Evolutionary conservation across 2,888 invertebrate species (phyloP), one percentile per base, ranked within the genome.

Genomic region (Bugula neritina): DNA sequence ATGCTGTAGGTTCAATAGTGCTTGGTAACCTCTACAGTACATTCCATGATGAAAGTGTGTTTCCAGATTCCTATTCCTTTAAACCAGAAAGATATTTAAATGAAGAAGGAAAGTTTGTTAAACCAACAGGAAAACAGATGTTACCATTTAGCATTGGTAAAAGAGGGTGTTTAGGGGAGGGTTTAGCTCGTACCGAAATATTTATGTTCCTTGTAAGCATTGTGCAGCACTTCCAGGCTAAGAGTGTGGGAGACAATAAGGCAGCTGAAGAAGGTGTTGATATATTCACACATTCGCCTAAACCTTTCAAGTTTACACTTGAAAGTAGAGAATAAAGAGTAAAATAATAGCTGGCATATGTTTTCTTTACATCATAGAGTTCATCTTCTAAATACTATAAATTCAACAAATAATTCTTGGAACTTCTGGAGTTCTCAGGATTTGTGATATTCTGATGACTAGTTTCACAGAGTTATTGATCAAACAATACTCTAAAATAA

Each of bases 141-240:
- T 55, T 55, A 55, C 55, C 55, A 55, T 55, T 55, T 55, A 25
- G 55, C 25, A 55, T 55, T 25, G 55, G 55, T 55, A 55, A n/a
- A 25, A 17, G 55, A 55, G 55, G 3, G 5, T 55, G 55, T 55
- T 25, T 55, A 25, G 55, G 55, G 25, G 55, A 55, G 55, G 21
- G 23, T 55, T 25, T 55, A 23, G 55, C 55, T 17, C 55, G 55
- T 55, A 55, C 55, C 21, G 55, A 55, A 55, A 10, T 55, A 5
- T 55, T 55, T 55, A 55, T 55, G 55, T 17, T 55, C 25, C 23
- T 55, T 10, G 55, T 55, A 23, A 23, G 55, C 23, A 17, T 55
- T 17, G 25, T 55, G 3, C 55, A 55, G 25, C 21, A 25, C 5
- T 55, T 55, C 23, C 17, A 55, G 23, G 55, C 23, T 5, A 5